phyloP scores from a whole-genome alignment of 2,888 invertebrate genomes.

The Mesorhabditis sp. region DNA sequence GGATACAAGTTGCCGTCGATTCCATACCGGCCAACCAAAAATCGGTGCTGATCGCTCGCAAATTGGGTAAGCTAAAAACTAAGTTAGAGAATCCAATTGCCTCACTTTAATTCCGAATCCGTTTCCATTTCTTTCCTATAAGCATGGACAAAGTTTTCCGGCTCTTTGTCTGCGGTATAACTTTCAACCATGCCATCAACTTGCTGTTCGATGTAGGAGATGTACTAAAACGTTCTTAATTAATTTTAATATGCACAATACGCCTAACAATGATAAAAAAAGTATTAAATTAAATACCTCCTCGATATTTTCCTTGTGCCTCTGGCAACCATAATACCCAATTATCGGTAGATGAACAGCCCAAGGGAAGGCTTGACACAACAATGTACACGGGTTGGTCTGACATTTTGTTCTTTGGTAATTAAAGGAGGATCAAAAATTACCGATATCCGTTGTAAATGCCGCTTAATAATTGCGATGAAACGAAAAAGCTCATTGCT shows the following conservation, averaged over 20 bases:
- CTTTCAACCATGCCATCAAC: background rate
- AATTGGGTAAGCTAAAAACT: background rate
- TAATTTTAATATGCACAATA: background rate
- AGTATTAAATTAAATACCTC: too few species aligned
- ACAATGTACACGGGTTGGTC: background rate
- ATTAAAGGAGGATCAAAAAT: too few species aligned
- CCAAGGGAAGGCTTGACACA: background rate
- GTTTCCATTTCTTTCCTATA: background rate
- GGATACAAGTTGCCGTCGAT: background rate
- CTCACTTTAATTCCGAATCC: background rate
- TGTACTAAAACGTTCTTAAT: background rate
- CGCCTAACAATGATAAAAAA: too few species aligned
- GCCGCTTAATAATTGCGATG: background rate
- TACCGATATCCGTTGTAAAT: background rate
- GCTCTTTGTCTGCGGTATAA: background rate
- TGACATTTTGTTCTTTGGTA: background rate
- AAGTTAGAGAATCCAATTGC: background rate
- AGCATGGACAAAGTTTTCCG: background rate
- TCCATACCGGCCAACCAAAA: background rate
- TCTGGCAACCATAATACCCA: background rate
- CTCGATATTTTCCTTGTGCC: background rate
- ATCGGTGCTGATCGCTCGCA: background rate
- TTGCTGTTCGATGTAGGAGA: background rate
- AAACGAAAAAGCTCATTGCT: background rate
- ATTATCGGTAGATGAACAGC: background rate